Evolutionary conservation across 2,113 vertebrate genomes (phyloP).

Genomic region (Notiomystis cincta): DNA sequence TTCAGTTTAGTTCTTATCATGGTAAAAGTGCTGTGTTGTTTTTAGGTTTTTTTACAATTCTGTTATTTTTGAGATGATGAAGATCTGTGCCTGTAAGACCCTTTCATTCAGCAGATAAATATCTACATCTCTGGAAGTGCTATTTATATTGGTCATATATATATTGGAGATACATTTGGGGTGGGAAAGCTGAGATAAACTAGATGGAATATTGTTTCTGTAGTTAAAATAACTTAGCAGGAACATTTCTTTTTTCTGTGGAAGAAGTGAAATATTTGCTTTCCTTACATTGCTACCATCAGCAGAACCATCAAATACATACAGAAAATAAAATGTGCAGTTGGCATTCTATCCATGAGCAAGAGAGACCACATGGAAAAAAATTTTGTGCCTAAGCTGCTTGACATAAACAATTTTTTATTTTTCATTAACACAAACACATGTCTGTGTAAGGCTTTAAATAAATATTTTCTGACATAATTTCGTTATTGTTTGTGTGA

Average conservation of each 20-base stretch:
- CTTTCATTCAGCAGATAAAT: background rate
- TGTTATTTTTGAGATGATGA: background rate
- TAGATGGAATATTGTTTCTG: background rate
- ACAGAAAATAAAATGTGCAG: background rate
- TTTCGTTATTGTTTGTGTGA: background rate
- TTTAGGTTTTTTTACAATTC: background rate
- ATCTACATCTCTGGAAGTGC: background rate
- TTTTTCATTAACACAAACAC: background rate
- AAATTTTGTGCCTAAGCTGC: background rate
- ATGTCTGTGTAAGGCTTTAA: background rate
- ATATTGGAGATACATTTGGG: fast-evolving
- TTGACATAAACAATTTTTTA: background rate
- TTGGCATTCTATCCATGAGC: background rate
- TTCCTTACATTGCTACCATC: background rate
- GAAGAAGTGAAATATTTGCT: background rate
- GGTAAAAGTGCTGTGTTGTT: background rate
- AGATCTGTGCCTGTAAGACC: background rate
- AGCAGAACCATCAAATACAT: background rate
- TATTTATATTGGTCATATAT: background rate
- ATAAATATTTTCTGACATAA: background rate
- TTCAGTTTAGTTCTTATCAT: background rate
- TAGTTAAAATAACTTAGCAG: background rate
- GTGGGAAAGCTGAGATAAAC: background rate
- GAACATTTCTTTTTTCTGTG: background rate
- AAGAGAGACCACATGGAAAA: background rate